These are phyloP conservation scores for Allygus modestus DNA, from an alignment of 2,888 invertebrate species.

Conservation along the genomic window DNA sequence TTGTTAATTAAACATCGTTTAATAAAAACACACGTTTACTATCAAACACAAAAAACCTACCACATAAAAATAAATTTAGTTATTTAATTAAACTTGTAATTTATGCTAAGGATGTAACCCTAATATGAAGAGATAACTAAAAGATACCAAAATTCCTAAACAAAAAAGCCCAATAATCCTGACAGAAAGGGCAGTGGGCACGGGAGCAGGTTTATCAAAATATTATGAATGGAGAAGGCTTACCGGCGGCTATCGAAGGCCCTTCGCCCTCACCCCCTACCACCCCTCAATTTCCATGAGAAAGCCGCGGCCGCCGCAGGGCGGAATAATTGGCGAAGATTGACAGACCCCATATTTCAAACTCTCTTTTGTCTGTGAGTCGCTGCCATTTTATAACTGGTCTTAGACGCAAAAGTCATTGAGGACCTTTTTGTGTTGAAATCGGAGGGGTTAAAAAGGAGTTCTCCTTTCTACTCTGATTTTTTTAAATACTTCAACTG, in stretches of 20 bases:
- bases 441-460: neutral
- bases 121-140: slow-evolving; percentile 1
- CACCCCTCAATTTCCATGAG: slow-evolving; percentile 49
- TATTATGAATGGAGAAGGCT: slow-evolving; percentile 38
- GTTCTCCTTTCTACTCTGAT: neutral
- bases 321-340: slow-evolving; percentile 56
- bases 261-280: neutral
- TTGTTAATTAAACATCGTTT: too few relatives aligned
- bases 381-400: slow-evolving; percentile 45
- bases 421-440: slow-evolving; percentile 30
- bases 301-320: slow-evolving; percentile 33
- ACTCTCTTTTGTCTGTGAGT: slow-evolving; percentile 35
- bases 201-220: slow-evolving; percentile 40
- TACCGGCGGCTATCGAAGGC: slow-evolving; percentile 20
- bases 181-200: slow-evolving; percentile 41
- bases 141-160: neutral
- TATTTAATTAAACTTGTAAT: too few relatives aligned
- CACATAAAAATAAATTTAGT: too few relatives aligned
- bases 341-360: slow-evolving; percentile 59
- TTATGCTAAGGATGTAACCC: too few relatives aligned
- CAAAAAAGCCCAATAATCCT: slow-evolving; percentile 22
- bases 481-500: neutral
- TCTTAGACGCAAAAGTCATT: slow-evolving; percentile 43
- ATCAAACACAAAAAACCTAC: too few relatives aligned
- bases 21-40: too few relatives aligned